Conservation (phyloP, 2,113 vertebrate genomes). For the Litocranius walleri region DNA sequence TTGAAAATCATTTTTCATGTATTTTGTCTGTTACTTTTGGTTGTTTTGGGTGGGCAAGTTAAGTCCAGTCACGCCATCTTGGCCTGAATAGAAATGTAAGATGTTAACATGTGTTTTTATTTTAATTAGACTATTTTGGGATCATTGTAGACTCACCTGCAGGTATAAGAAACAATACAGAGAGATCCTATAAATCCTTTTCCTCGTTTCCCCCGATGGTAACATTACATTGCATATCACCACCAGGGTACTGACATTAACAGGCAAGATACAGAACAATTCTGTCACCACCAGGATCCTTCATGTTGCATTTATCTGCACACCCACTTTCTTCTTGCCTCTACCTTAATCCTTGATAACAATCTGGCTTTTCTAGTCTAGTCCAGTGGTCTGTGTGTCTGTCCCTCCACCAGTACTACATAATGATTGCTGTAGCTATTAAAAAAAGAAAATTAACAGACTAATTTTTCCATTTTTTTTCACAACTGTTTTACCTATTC, state of each 20-base stretch:
- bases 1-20: neutral
- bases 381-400: neutral
- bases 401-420: neutral
- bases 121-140: neutral
- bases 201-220: neutral
- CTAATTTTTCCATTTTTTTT: neutral
- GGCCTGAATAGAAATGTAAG: neutral
- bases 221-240: neutral
- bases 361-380: neutral
- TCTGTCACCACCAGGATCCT: neutral
- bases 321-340: neutral
- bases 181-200: neutral
- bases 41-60: neutral
- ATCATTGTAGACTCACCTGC: neutral
- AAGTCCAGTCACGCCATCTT: neutral
- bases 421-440: neutral
- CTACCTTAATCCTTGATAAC: neutral
- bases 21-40: neutral
- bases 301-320: neutral
- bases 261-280: neutral
- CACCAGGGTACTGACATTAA: neutral
- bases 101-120: neutral
- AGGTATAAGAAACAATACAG: neutral
- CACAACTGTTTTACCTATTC: neutral
- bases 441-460: neutral